Evolutionary conservation across 2,797 vertebrate species (phyloP), one percentile per base, ranked within the genome.

Genomic region (Gila robusta): DNA sequence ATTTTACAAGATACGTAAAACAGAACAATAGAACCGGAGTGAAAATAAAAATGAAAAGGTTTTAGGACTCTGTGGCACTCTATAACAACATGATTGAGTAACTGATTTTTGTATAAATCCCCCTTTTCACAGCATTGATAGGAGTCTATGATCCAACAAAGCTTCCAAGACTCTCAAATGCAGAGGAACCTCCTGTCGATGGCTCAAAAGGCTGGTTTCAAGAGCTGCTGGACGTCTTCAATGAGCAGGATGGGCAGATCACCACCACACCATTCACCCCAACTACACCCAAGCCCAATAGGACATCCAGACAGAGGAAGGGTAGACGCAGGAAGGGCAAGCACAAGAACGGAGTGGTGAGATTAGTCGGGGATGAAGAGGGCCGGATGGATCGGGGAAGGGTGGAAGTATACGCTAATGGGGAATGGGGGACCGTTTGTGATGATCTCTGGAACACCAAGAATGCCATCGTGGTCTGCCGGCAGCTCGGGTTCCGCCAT

Each of bases 341-440:
- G 23, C 92, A 89, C 2, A 91, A 94, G 3, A 91, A 94, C 0
- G 97, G 98, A 0, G 86, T 92, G 0, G 95, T 98, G 87, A 94
- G 98, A 90, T 93, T 99, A 91, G 94, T 91, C 44, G 94, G 94
- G 2, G 93, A 95, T 2, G 90, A 90, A 4, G 85, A 81, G 0
- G 91, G 92, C 16, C 92, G 81, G 0, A 72, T 52, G 0, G 94
- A 96, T 91, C 91, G 88, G 0, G 97, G 98, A 14, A 93, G 97
- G 1, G 97, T 98, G 84, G 98, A 99, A 92, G 82, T 99, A 56
- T 97, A 95, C 16, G 79, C 93, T 3, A 82, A 93, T 0, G 95
- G 96, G 0, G 84, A 95, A 70, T 99, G 98, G 98, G 98, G 98
- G 44, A 99, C 98, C 0, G 96, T 99, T 66, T 99, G 98, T 0